Conservation (phyloP, 2,113 vertebrate genomes). For the Lophura nycthemera region DNA sequence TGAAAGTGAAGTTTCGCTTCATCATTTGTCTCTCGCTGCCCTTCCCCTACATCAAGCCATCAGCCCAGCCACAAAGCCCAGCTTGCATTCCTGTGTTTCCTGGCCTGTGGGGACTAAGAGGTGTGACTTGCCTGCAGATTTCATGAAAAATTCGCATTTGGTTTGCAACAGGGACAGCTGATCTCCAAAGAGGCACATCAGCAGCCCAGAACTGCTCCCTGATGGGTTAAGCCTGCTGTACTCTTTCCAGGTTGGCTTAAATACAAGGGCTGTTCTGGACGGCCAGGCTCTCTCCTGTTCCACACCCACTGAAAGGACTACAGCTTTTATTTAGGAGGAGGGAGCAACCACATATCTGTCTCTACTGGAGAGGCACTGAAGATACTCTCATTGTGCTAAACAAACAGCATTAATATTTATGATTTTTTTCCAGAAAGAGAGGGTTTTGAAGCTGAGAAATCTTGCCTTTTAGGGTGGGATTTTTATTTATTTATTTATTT, state of each 20-base stretch:
- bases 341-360: background rate
- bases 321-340: background rate
- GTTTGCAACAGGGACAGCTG: background rate
- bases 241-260: background rate
- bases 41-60: background rate
- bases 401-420: slow-evolving; percentile 34
- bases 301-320: background rate
- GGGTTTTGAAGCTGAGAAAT: background rate
- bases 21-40: background rate
- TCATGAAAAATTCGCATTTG: background rate
- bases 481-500: background rate
- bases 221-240: background rate
- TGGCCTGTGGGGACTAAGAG: background rate
- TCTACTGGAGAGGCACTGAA: background rate
- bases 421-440: background rate
- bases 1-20: background rate
- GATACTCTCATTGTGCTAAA: background rate
- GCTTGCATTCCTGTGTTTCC: background rate
- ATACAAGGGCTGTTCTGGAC: background rate
- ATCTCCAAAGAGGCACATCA: background rate
- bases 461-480: background rate
- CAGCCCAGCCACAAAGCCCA: background rate
- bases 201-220: background rate
- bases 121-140: background rate
- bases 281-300: background rate